A percentile compares a stretch with the other conserved stretches of the same genome.
Evolutionary conservation across 2,113 vertebrate genomes (phyloP).

Genomic region (Fulica atra): DNA sequence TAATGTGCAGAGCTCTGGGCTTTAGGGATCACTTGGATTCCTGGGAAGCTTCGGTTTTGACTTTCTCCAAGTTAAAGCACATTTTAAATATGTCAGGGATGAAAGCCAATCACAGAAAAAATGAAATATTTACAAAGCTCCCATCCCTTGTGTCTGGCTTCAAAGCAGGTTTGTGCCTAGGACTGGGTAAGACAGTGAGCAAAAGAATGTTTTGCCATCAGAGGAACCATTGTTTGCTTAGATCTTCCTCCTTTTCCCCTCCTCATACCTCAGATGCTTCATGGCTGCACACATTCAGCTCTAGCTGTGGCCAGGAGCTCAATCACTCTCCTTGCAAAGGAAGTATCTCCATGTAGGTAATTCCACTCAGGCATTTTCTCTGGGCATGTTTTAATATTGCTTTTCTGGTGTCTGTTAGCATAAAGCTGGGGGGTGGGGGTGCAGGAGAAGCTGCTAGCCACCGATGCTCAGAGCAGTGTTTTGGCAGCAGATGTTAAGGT

Average conservation of each 20-base stretch:
- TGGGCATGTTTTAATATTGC: background rate
- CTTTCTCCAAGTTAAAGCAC: conserved; percentile 60
- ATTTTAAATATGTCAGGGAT: conserved; percentile 70
- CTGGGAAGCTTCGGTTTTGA: conserved; percentile 59
- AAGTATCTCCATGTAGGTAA: background rate
- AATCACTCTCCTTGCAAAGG: background rate
- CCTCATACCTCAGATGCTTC: background rate
- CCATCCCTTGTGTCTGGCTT: conserved; percentile 56
- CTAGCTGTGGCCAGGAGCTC: background rate
- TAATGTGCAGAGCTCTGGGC: conserved; percentile 73
- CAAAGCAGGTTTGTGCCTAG: conserved; percentile 71
- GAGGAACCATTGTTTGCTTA: conserved; percentile 22
- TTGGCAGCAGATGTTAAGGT: conserved; percentile 87
- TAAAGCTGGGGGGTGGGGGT: background rate
- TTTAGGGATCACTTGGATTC: conserved; percentile 73
- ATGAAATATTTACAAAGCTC: conserved; percentile 62
- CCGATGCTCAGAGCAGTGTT: conserved; percentile 54
- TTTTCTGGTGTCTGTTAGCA: conserved; percentile 23
- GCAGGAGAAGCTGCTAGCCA: background rate
- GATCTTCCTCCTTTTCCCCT: background rate
- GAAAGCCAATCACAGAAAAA: conserved; percentile 66
- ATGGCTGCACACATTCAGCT: background rate
- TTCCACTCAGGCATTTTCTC: background rate
- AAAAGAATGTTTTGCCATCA: conserved; percentile 34
- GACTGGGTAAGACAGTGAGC: conserved; percentile 63